Percentiles rank a stretch among this genome's conserved stretches.
phyloP scores from a whole-genome alignment of 2,888 invertebrate genomes.

The Eupithecia pulchellata region DNA sequence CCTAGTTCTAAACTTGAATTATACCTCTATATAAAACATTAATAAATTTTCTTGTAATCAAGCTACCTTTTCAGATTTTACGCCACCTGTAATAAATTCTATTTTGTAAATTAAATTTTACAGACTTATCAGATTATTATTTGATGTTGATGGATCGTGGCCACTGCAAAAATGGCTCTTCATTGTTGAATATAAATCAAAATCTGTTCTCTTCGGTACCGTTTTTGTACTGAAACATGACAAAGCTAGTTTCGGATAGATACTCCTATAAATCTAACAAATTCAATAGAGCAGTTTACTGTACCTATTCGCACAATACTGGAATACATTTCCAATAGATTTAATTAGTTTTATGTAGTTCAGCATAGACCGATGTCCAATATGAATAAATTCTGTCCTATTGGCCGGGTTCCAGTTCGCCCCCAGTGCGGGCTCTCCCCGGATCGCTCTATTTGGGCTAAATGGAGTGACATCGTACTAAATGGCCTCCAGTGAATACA shows the following conservation, averaged over 20 bases:
- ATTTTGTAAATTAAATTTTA: conserved; percentile 58
- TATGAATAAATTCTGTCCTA: conserved; percentile 41
- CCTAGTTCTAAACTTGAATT: background rate
- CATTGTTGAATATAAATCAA: background rate
- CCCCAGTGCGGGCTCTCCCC: conserved; percentile 30
- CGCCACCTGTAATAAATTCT: conserved; percentile 48
- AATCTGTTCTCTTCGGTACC: no score
- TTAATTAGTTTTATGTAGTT: conserved; percentile 42
- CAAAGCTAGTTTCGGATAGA: background rate
- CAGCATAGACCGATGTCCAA: conserved; percentile 41
- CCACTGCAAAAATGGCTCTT: background rate
- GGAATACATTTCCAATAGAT: conserved; percentile 23
- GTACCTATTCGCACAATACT: background rate
- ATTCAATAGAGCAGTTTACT: background rate
- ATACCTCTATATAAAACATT: background rate
- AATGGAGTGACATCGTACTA: conserved; percentile 48
- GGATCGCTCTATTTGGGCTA: conserved; percentile 49
- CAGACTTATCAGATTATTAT: conserved; percentile 47
- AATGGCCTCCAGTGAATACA: conserved; percentile 43
- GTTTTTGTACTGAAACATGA: background rate
- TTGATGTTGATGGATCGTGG: conserved; percentile 55
- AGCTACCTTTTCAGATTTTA: conserved; percentile 8
- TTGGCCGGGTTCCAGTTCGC: conserved; percentile 54
- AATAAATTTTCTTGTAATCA: background rate
- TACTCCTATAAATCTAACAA: background rate